Percentiles rank a stretch among this genome's conserved stretches.
Evolutionary conservation across 1,140 invertebrate genomes (phyloP).

Genomic region (Chrysoperla carnea): DNA sequence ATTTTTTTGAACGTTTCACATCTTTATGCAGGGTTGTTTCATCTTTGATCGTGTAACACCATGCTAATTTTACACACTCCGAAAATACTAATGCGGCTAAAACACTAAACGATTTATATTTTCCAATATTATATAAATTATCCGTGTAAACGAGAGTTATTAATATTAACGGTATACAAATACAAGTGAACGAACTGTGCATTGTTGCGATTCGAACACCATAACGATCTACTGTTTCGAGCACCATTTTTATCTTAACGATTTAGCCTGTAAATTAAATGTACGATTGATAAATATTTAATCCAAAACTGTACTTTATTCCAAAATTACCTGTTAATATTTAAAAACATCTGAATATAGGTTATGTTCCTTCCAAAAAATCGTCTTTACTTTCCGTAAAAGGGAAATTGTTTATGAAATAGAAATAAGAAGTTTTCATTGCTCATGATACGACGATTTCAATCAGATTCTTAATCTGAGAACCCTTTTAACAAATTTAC

Average conservation of each 20-base stretch:
- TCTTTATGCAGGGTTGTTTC: slow-evolving; percentile 3
- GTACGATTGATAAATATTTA: no score
- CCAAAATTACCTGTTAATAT: no score
- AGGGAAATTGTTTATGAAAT: no score
- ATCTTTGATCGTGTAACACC: neutral
- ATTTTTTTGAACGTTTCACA: slow-evolving; percentile 3
- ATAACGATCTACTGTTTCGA: neutral
- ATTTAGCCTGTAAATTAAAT: neutral
- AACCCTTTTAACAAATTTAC: no score
- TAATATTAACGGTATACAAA: slow-evolving; percentile 8
- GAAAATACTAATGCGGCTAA: slow-evolving; percentile 8
- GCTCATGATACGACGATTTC: no score
- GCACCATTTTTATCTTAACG: neutral
- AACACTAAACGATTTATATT: slow-evolving; percentile 10
- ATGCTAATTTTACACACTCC: slow-evolving; percentile 13
- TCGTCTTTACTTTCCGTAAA: no score
- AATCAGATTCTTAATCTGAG: no score
- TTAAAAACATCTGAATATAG: no score
- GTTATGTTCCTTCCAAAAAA: no score
- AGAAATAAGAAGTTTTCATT: no score
- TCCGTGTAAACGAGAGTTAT: slow-evolving; percentile 7
- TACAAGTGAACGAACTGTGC: slow-evolving; percentile 6
- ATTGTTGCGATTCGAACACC: neutral
- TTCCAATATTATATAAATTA: slow-evolving; percentile 12
- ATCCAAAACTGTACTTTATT: no score